These are phyloP conservation scores for Notospermus geniculatus DNA, from an alignment of 1,140 invertebrate species.

Conservation along the genomic window DNA sequence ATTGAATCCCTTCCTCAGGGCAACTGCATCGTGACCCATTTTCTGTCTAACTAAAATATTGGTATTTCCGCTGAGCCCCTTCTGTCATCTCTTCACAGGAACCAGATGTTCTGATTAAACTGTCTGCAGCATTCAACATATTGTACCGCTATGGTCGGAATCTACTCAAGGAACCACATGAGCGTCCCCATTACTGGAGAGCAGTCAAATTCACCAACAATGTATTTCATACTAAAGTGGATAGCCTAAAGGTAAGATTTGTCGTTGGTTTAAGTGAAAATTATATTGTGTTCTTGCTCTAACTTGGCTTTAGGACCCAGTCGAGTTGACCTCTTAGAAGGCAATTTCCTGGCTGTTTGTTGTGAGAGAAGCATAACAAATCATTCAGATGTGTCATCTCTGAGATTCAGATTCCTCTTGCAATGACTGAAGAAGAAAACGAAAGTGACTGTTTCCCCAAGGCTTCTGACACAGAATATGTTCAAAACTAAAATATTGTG, in stretches of 20 bases:
- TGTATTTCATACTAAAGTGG: conserved; percentile 32
- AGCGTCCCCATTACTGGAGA: conserved; percentile 30
- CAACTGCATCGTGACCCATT: too few relatives aligned
- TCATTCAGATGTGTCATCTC: too few relatives aligned
- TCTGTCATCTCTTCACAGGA: conserved; percentile 17
- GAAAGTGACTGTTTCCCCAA: too few relatives aligned
- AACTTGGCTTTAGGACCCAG: background rate
- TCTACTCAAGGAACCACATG: conserved; percentile 27
- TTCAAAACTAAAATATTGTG: background rate
- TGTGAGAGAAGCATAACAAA: too few relatives aligned
- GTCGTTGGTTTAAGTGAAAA: background rate
- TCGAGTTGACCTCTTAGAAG: too few relatives aligned
- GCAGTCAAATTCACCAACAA: conserved; percentile 33
- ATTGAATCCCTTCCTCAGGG: too few relatives aligned
- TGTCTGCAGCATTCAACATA: conserved; percentile 29
- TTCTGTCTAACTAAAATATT: too few relatives aligned
- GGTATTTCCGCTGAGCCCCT: too few relatives aligned
- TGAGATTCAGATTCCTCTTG: too few relatives aligned
- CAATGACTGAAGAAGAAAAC: too few relatives aligned
- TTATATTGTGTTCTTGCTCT: background rate
- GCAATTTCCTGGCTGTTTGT: too few relatives aligned
- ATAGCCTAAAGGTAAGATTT: conserved; percentile 24
- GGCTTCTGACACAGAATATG: background rate
- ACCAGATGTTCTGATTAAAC: conserved; percentile 18
- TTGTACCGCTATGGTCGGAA: conserved; percentile 36